Conservation (phyloP, 1,140 invertebrate genomes). For the Homalodisca vitripennis region DNA sequence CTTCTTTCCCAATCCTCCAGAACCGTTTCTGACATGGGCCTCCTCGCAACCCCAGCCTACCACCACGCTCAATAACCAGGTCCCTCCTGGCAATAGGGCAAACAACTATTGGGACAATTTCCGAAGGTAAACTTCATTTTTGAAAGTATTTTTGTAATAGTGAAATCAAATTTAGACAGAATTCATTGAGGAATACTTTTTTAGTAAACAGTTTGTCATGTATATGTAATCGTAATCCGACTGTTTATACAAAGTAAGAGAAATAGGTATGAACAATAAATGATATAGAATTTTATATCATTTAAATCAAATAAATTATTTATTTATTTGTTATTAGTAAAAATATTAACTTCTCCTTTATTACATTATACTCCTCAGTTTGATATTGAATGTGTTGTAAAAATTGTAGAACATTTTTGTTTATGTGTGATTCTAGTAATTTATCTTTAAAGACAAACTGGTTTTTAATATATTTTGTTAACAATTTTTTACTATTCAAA, state of each 20-base stretch:
- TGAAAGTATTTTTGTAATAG: not conserved
- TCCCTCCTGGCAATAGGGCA: constrained; percentile 79
- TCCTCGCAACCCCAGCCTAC: constrained; percentile 5
- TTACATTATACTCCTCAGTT: too few species aligned
- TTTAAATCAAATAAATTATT: too few species aligned
- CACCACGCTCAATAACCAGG: constrained; percentile 75
- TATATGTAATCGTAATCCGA: too few species aligned
- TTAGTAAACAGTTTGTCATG: too few species aligned
- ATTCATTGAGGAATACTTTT: too few species aligned
- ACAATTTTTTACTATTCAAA: not conserved
- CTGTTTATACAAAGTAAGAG: too few species aligned
- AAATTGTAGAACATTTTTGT: not conserved
- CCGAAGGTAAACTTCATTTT: constrained; percentile 63
- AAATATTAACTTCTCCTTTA: too few species aligned
- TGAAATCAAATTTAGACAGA: too few species aligned
- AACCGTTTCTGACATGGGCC: constrained; percentile 49
- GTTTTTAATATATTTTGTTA: not conserved
- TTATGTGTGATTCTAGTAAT: not conserved
- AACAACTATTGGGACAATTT: constrained; percentile 94
- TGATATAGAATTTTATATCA: too few species aligned
- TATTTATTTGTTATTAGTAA: too few species aligned
- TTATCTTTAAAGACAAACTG: not conserved
- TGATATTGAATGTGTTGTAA: not conserved
- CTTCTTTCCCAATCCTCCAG: constrained; percentile 33
- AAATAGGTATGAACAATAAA: too few species aligned